phyloP scores from a whole-genome alignment of 1,140 invertebrate genomes.

The Diorhabda sublineata region DNA sequence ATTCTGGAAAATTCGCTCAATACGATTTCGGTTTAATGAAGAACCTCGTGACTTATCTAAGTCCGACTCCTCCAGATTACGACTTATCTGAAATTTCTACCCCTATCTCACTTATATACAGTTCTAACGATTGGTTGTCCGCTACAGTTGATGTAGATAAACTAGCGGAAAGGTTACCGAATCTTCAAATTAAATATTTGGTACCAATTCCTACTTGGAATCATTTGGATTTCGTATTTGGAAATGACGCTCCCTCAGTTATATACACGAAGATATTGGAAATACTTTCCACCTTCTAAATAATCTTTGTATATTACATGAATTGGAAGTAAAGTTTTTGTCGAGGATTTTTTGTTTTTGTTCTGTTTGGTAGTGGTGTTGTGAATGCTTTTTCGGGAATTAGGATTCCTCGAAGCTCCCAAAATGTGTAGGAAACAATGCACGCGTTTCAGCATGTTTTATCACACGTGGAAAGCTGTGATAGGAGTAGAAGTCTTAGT shows the following conservation, averaged over 20 bases:
- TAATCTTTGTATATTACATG: no score
- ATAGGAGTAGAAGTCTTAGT: not conserved
- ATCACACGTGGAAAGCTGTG: no score
- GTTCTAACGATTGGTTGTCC: conserved; percentile 50
- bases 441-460: no score
- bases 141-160: conserved; percentile 36
- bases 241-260: conserved; percentile 47
- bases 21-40: conserved; percentile 57
- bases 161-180: conserved; percentile 47
- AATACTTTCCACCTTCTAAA: no score
- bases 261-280: conserved; percentile 25
- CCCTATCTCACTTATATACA: conserved; percentile 54
- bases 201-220: conserved; percentile 54
- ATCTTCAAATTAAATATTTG: conserved; percentile 47
- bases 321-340: no score
- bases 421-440: no score
- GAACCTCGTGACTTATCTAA: conserved; percentile 50
- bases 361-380: no score
- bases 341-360: no score
- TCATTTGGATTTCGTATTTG: conserved; percentile 59
- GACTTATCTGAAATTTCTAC: conserved; percentile 55
- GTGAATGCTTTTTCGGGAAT: no score
- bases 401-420: no score
- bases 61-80: conserved; percentile 51
- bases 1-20: conserved; percentile 56